phyloP scores from a whole-genome alignment of 2,888 invertebrate species.

The Scaptomyza flava region DNA sequence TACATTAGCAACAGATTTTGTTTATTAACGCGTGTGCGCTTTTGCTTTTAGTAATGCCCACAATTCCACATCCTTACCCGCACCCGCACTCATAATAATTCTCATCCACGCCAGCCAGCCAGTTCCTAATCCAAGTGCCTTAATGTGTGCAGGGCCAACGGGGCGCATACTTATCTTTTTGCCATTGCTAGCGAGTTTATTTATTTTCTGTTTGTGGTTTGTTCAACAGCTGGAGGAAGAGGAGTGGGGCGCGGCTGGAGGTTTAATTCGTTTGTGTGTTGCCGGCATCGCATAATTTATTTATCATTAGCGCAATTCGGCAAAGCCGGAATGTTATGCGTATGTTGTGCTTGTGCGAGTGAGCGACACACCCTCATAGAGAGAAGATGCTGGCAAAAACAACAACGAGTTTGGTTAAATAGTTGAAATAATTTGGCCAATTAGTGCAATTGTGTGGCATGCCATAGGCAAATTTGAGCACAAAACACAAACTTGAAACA shows the following conservation, averaged over 20 bases:
- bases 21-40: constrained; percentile 75
- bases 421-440: constrained; percentile 75
- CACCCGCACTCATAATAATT: neutral
- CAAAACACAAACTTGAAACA: neutral
- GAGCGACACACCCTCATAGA: neutral
- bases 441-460: constrained; percentile 49
- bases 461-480: constrained; percentile 7
- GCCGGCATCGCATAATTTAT: constrained; percentile 75
- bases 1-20: constrained; percentile 79
- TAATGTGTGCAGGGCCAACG: constrained; percentile 50
- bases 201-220: constrained; percentile 74
- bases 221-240: constrained; percentile 11
- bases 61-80: neutral
- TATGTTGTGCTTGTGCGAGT: constrained; percentile 16
- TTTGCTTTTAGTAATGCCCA: constrained; percentile 41
- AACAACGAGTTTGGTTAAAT: constrained; percentile 55
- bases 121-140: constrained; percentile 27
- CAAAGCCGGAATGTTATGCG: constrained; percentile 49
- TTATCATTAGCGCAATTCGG: constrained; percentile 78
- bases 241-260: constrained; percentile 3
- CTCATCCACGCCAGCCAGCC: neutral
- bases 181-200: constrained; percentile 71
- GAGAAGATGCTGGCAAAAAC: constrained; percentile 36
- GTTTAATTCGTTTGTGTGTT: constrained; percentile 54
- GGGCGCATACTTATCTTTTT: constrained; percentile 72